A percentile compares a stretch with the other conserved stretches of the same genome.
phyloP scores from a whole-genome alignment of 2,888 invertebrate species.

The Sylvicola fuscatus region DNA sequence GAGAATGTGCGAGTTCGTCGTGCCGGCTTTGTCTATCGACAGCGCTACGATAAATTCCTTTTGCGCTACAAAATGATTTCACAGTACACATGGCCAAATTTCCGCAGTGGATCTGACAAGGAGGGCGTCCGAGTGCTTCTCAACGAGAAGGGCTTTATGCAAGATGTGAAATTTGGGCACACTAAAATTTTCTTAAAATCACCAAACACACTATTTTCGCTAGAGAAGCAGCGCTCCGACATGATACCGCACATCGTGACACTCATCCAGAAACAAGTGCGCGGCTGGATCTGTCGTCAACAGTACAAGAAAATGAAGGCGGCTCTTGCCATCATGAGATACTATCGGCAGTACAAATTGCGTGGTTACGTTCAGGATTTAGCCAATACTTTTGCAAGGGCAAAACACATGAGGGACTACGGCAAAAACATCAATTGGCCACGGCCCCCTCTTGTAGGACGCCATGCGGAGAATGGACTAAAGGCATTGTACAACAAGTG shows the following conservation, averaged over 20 bases:
- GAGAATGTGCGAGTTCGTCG: constrained; percentile 91
- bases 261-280: constrained; percentile 87
- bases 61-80: constrained; percentile 94
- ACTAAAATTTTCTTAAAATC: constrained; percentile 90
- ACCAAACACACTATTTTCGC: constrained; percentile 71
- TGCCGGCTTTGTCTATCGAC: constrained; percentile 93
- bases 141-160: constrained; percentile 49
- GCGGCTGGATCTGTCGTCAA: constrained; percentile 59
- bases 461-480: constrained; percentile 36
- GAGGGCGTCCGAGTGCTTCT: constrained; percentile 76
- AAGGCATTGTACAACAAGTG: constrained; percentile 52
- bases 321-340: constrained; percentile 55
- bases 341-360: constrained; percentile 58
- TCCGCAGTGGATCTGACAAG: constrained; percentile 49
- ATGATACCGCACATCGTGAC: constrained; percentile 82
- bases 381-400: constrained; percentile 39
- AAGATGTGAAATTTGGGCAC: constrained; percentile 85
- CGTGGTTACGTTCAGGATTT: constrained; percentile 47
- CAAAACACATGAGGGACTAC: constrained; percentile 44
- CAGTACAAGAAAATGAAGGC: constrained; percentile 74
- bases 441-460: constrained; percentile 44
- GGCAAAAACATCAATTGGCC: constrained; percentile 74
- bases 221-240: constrained; percentile 72
- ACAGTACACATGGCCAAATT: constrained; percentile 94
- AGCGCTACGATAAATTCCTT: constrained; percentile 82